phyloP scores from a whole-genome alignment of 2,113 vertebrate genomes.

The Eurystomus gularis region DNA sequence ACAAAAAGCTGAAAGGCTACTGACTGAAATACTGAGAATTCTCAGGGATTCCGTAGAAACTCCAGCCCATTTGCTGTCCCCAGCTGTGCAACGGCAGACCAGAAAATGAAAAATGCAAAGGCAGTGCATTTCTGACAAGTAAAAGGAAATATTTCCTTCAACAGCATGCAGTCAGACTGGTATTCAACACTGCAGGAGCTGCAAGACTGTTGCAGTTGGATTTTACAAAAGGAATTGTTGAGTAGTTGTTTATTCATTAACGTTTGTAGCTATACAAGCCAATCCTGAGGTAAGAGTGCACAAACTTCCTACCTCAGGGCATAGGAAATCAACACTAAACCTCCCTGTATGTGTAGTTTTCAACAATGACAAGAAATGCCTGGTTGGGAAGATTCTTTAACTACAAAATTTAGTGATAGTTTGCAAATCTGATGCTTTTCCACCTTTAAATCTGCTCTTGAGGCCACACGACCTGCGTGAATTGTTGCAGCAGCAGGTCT shows the following conservation, averaged over 20 bases:
- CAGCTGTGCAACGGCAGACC: not conserved
- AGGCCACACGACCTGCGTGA: not conserved
- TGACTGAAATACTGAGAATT: not conserved
- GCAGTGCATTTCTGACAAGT: not conserved
- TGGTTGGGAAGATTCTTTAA: not conserved
- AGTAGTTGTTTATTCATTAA: not conserved
- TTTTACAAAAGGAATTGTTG: not conserved
- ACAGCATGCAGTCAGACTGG: not conserved
- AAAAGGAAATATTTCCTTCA: not conserved
- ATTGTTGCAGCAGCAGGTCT: not conserved
- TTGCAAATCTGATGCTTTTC: not conserved
- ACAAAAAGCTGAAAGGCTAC: not conserved
- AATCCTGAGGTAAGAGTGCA: not conserved
- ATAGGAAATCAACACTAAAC: not conserved
- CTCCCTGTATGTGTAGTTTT: not conserved
- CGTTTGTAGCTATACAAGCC: not conserved
- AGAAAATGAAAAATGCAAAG: not conserved
- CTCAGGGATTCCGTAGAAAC: not conserved
- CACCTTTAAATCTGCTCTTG: not conserved
- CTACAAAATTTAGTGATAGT: not conserved
- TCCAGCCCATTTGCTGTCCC: not conserved
- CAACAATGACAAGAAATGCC: not conserved
- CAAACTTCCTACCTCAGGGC: not conserved
- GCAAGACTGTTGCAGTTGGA: not conserved
- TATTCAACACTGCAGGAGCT: not conserved